Conservation (phyloP, 2,888 invertebrate genomes). For the Morpho deidamia region DNA sequence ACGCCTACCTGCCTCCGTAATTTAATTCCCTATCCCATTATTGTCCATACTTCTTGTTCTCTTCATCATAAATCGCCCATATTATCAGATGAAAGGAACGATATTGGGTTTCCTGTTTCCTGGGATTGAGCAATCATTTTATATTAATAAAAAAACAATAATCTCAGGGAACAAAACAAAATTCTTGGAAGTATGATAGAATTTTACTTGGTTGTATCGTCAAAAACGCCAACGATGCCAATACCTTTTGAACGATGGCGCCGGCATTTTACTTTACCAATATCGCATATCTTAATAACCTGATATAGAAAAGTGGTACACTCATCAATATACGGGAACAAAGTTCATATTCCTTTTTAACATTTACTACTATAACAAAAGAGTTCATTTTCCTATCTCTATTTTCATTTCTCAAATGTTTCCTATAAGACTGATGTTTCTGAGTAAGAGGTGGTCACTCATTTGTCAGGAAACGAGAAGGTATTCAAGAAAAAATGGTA, state of each 20-base stretch:
- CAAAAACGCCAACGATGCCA: conserved; percentile 18
- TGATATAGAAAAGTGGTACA: conserved; percentile 17
- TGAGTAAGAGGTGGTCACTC: conserved; percentile 20
- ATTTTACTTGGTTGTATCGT: conserved; percentile 17
- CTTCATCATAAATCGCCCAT: too few relatives aligned
- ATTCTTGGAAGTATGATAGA: conserved; percentile 22
- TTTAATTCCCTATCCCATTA: too few relatives aligned
- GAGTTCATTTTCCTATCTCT: conserved; percentile 4
- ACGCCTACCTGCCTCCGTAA: too few relatives aligned
- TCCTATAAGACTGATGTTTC: conserved; percentile 8
- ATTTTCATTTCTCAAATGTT: conserved; percentile 1
- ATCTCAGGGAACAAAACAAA: conserved; percentile 9
- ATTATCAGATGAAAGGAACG: too few relatives aligned
- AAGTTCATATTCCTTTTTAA: conserved; percentile 4
- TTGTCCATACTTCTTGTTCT: too few relatives aligned
- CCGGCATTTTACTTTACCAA: conserved; percentile 18
- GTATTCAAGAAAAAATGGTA: conserved; percentile 23
- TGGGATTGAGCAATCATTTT: conserved; percentile 6
- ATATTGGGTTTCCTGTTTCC: too few relatives aligned
- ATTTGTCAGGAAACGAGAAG: conserved; percentile 26
- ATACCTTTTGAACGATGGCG: conserved; percentile 21
- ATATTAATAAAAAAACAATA: conserved; percentile 5
- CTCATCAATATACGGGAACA: conserved; percentile 11
- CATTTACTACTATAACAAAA: conserved; percentile 4
- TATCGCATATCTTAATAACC: conserved; percentile 25